Evolutionary conservation across 2,797 vertebrate species (phyloP), one percentile per base, ranked within the genome.

Genomic region (Ctenopoma kingsleyae): DNA sequence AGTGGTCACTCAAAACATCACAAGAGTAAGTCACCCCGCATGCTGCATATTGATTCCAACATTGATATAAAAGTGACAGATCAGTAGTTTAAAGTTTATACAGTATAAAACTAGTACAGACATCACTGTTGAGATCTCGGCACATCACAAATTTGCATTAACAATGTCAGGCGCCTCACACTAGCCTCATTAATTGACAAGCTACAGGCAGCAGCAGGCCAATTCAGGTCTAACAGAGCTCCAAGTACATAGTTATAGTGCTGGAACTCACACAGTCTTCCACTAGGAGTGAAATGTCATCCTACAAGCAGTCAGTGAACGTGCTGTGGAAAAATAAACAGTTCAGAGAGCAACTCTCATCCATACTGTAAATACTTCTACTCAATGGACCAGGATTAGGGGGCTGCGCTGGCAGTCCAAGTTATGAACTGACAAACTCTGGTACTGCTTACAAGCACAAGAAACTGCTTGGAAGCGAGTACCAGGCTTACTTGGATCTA

Each of bases 301-400:
- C 76, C 81, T 58, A 64, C 58, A 68, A 81, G 80, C 79, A 83
- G 79, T 63, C 77, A 4, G 67, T 62, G 70, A 90, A 87, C 75
- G 80, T 66, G 72, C 81, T 66, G 72, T 84, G 85, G 82, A 90
- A 90, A 90, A 91, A 84, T 83, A 85, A 90, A 89, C 67, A 68
- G 30, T 79, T 67, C 74, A 25, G 57, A 69, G 75, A 69, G 75
- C 61, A 58, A 5, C 3, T 27, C 5, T 27, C 25, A 27, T 27
- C 25, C 25, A 27, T 27, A 27, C 83, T 81, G 85, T 88, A 87
- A 89, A 90, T 88, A 78, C 76, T 5, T 73, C 66, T 73, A 75
- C 59, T 83, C 65, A 67, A 74, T 50, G 74, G 65, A 84, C 63
- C 80, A 85, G 66, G 56, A 82, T 83, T 65, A 66, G 17, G 22